Conservation (phyloP, 1,140 invertebrate species). For the Dendroctonus valens region DNA sequence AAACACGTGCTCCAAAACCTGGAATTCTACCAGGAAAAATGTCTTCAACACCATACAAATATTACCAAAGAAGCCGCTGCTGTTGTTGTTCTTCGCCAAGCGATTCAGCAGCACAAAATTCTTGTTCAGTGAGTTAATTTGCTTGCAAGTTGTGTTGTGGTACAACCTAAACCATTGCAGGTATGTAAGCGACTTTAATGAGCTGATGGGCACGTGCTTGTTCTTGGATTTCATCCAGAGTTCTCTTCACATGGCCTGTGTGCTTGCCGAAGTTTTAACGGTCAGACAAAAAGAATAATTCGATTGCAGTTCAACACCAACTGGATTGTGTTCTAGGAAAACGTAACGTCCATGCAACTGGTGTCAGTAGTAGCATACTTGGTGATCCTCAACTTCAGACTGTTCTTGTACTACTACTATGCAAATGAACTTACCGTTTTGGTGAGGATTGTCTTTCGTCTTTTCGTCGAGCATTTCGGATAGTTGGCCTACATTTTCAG, state of each 20-base stretch:
- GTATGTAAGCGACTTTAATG: conserved; percentile 6
- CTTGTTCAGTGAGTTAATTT: no score
- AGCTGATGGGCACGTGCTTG: conserved; percentile 8
- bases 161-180: neutral
- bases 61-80: no score
- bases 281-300: neutral
- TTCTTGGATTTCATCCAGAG: conserved; percentile 16
- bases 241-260: conserved; percentile 14
- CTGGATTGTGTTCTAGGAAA: neutral
- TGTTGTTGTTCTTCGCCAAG: no score
- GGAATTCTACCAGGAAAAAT: neutral
- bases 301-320: no score
- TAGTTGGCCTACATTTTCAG: neutral
- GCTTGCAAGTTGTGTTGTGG: no score
- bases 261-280: conserved; percentile 4
- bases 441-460: neutral
- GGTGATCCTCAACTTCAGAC: conserved; percentile 6
- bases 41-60: no score
- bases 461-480: neutral
- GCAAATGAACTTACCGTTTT: conserved; percentile 15
- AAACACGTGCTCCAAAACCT: neutral
- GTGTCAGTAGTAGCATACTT: neutral
- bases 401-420: conserved; percentile 12
- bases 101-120: no score
- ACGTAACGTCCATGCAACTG: neutral